phyloP scores from a whole-genome alignment of 2,113 vertebrate species.

The Cacatua alba region DNA sequence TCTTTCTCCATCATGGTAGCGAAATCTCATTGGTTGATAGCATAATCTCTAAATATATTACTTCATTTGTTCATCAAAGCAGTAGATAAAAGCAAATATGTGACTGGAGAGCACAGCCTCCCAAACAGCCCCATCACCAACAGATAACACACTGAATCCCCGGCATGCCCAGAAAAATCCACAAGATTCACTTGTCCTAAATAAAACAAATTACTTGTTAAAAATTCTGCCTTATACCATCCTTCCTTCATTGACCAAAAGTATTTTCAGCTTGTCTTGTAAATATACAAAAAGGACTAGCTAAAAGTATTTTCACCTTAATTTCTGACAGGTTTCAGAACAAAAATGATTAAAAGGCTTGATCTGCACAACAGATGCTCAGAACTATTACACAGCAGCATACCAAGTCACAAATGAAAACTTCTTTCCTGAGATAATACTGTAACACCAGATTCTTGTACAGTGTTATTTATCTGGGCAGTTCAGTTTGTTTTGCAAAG shows the following conservation, averaged over 20 bases:
- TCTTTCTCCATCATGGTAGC: no score
- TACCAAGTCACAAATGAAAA: neutral
- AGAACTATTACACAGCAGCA: neutral
- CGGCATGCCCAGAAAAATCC: neutral
- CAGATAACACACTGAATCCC: neutral
- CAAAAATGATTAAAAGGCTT: slow-evolving; percentile 13
- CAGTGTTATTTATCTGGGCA: neutral
- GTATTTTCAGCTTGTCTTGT: neutral
- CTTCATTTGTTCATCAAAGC: slow-evolving; percentile 1
- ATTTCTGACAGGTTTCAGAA: slow-evolving; percentile 29
- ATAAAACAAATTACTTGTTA: neutral
- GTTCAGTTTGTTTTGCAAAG: neutral
- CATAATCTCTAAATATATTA: neutral
- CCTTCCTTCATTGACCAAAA: neutral
- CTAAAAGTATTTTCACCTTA: slow-evolving; percentile 17
- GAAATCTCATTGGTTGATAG: neutral
- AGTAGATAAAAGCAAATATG: neutral
- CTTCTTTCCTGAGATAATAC: neutral
- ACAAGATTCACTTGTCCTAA: neutral
- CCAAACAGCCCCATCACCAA: neutral
- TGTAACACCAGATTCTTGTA: neutral
- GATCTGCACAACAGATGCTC: slow-evolving; percentile 24
- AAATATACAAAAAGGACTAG: neutral
- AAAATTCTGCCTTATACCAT: neutral
- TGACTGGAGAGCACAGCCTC: neutral